These are phyloP conservation scores for Anhinga rufa DNA, from an alignment of 2,113 vertebrate species.

Conservation along the genomic window DNA sequence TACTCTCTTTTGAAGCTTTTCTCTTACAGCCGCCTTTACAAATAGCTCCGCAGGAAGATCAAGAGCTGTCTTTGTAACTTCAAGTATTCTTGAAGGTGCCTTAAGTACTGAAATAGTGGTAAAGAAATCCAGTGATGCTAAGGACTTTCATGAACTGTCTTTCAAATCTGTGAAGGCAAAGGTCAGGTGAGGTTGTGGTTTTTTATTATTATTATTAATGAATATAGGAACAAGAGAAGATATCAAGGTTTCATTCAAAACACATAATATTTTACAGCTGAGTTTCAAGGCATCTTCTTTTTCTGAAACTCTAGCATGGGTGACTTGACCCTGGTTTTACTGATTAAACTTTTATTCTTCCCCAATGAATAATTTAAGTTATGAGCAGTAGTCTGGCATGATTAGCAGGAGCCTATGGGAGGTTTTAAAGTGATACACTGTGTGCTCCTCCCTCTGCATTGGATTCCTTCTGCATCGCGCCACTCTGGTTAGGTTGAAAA, in stretches of 20 bases:
- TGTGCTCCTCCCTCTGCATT: neutral
- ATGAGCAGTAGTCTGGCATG: slow-evolving; percentile 15
- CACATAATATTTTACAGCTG: neutral
- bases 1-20: neutral
- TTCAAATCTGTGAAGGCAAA: slow-evolving; percentile 33
- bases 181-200: neutral
- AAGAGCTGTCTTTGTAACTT: neutral
- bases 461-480: neutral
- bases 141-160: slow-evolving; percentile 8
- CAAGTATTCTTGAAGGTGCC: neutral
- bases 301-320: slow-evolving; percentile 9
- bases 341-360: slow-evolving; percentile 73
- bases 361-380: slow-evolving; percentile 67
- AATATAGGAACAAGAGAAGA: neutral
- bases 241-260: slow-evolving; percentile 22
- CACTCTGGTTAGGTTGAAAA: neutral
- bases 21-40: neutral
- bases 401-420: neutral
- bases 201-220: slow-evolving; percentile 57
- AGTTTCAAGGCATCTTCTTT: slow-evolving; percentile 9
- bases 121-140: neutral
- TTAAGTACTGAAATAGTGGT: neutral
- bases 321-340: slow-evolving; percentile 64
- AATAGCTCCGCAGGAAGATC: neutral
- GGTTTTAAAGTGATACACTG: neutral